These are phyloP conservation scores for Nephrotoma guestfalica DNA, from an alignment of 2,888 invertebrate genomes.

Conservation along the genomic window DNA sequence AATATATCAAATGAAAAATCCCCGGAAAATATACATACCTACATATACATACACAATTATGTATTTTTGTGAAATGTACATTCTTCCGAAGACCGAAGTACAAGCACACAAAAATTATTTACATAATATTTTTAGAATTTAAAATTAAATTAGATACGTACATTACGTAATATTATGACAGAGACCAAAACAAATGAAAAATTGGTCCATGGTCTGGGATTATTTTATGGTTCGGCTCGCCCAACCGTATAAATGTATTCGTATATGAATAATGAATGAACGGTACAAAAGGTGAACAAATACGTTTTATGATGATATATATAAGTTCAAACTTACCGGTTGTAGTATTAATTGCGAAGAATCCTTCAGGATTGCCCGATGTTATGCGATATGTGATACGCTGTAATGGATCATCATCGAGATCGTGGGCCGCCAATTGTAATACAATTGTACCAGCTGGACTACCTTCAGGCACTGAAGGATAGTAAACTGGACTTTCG, in stretches of 20 bases:
- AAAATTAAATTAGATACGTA: not conserved
- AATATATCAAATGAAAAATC: not conserved
- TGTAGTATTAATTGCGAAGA: constrained; percentile 70
- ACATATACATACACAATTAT: not conserved
- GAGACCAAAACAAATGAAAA: not conserved
- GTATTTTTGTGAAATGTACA: not conserved
- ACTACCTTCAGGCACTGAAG: constrained; percentile 66
- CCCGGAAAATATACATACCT: not conserved
- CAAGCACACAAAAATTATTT: not conserved
- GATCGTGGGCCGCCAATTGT: constrained; percentile 63
- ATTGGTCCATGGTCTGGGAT: not conserved
- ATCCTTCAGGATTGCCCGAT: constrained; percentile 82
- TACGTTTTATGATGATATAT: not conserved
- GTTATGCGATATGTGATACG: constrained; percentile 67
- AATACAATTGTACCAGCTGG: constrained; percentile 56
- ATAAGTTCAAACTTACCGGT: constrained; percentile 46
- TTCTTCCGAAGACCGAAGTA: not conserved
- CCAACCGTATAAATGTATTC: not conserved
- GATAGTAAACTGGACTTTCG: constrained; percentile 70
- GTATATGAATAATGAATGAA: not conserved
- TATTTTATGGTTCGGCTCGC: not conserved
- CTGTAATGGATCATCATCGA: constrained; percentile 54
- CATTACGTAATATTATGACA: not conserved
- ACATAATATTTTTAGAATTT: not conserved
- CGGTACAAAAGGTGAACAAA: not conserved